Evolutionary conservation across 2,797 vertebrate genomes (phyloP).

Genomic region (Aphelocoma californica): DNA sequence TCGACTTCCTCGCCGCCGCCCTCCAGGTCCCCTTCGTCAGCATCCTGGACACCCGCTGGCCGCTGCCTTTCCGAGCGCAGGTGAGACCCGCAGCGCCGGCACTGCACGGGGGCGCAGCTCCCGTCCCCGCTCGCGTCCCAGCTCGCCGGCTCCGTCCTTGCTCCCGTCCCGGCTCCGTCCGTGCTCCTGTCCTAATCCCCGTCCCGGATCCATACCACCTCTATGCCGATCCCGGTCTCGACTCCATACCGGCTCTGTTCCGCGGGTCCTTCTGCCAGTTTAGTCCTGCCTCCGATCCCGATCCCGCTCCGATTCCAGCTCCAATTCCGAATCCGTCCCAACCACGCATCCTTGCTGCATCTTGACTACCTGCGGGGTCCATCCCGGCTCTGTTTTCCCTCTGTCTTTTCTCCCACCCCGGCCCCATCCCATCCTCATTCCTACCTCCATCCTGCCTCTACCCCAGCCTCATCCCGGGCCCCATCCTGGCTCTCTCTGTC

Average conservation of each 20-base stretch:
- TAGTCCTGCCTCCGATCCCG: not conserved
- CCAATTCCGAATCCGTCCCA: not conserved
- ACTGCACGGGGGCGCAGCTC: not conserved
- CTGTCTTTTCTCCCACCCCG: not conserved
- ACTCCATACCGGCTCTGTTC: not conserved
- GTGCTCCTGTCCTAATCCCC: not conserved
- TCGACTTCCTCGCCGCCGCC: constrained; percentile 86
- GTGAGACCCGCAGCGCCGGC: constrained; percentile 66
- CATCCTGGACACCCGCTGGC: constrained; percentile 79
- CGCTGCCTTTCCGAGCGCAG: constrained; percentile 80
- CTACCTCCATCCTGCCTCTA: not conserved
- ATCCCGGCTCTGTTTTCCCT: not conserved
- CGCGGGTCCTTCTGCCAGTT: not conserved
- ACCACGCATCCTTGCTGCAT: not conserved
- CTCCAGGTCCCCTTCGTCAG: constrained; percentile 89
- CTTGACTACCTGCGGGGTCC: not conserved
- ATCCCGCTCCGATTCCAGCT: not conserved
- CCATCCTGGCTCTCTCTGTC: not conserved
- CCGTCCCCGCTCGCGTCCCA: not conserved
- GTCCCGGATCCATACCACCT: not conserved
- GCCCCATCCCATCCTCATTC: not conserved
- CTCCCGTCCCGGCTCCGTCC: not conserved
- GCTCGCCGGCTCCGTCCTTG: not conserved
- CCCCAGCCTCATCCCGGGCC: not conserved
- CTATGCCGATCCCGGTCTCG: not conserved